Percentiles rank a stretch among this genome's conserved stretches.
phyloP scores from a whole-genome alignment of 2,113 vertebrate genomes.

The Galemys pyrenaicus region DNA sequence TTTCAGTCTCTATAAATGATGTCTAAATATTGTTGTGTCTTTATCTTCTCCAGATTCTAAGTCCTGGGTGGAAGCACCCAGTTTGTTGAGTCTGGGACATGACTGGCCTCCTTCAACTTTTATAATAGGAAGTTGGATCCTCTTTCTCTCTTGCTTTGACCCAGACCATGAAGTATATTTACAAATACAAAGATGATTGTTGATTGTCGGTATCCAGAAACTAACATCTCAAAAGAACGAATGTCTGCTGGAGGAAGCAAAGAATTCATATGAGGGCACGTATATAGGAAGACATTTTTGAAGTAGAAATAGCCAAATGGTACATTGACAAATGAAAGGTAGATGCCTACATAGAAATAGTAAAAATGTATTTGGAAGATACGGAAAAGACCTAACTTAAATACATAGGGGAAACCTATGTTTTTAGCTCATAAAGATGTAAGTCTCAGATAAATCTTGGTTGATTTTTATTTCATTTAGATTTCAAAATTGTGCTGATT shows the following conservation, averaged over 20 bases:
- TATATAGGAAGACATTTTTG: background rate
- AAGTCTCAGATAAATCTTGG: background rate
- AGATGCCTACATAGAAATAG: background rate
- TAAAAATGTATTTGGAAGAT: background rate
- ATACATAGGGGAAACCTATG: background rate
- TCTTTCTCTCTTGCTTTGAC: constrained; percentile 4
- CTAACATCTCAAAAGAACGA: background rate
- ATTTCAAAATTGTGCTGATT: no score
- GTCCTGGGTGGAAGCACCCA: background rate
- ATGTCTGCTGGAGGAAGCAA: background rate
- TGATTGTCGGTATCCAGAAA: background rate
- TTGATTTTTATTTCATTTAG: background rate
- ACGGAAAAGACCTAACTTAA: background rate
- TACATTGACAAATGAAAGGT: background rate
- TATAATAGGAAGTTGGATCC: background rate
- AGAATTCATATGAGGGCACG: background rate
- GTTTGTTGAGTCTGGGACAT: background rate
- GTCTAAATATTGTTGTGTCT: background rate
- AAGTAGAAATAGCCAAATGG: background rate
- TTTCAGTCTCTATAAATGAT: background rate
- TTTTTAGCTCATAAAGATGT: background rate
- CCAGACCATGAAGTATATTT: background rate
- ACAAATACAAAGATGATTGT: background rate
- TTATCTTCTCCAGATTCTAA: background rate
- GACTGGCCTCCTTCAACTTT: background rate